These are phyloP conservation scores for Prorops nasuta DNA, from an alignment of 1,140 invertebrate species.

Conservation along the genomic window DNA sequence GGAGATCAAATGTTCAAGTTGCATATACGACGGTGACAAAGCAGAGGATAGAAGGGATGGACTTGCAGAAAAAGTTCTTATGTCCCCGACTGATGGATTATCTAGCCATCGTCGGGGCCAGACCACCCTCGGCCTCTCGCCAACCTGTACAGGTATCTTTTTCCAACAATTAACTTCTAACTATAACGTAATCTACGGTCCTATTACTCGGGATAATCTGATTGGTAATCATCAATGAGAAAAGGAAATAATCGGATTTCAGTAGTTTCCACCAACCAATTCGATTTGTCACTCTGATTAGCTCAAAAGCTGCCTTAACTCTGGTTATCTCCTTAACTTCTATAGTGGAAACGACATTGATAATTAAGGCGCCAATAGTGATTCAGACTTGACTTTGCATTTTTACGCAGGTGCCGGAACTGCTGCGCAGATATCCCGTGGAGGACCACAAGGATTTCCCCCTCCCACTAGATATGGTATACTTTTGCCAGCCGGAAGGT, in stretches of 20 bases:
- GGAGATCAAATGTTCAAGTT: conserved; percentile 8
- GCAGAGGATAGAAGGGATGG: conserved; percentile 47
- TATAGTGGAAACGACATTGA: too few species aligned
- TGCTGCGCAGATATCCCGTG: conserved; percentile 92
- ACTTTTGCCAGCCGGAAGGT: conserved; percentile 99
- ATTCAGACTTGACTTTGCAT: too few species aligned
- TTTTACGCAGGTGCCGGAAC: conserved; percentile 84
- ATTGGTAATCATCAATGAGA: too few species aligned
- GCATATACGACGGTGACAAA: conserved; percentile 40
- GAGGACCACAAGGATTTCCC: conserved; percentile 98
- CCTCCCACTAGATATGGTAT: conserved; percentile 95
- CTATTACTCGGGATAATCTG: too few species aligned
- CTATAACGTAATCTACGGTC: too few species aligned
- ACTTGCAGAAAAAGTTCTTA: conserved; percentile 76
- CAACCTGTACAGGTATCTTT: conserved; percentile 70
- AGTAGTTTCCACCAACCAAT: too few species aligned
- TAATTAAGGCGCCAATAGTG: too few species aligned
- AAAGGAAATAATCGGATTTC: too few species aligned
- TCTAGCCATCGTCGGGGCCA: conserved; percentile 91
- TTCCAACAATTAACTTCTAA: too few species aligned
- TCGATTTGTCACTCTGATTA: too few species aligned
- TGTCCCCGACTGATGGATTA: conserved; percentile 91
- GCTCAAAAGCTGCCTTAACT: too few species aligned
- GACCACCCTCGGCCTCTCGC: conserved; percentile 68
- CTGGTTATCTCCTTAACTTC: too few species aligned